Evolutionary conservation across 2,888 invertebrate species (phyloP), one percentile per base, ranked within the genome.

Genomic region (Temnothorax rugatulus): DNA sequence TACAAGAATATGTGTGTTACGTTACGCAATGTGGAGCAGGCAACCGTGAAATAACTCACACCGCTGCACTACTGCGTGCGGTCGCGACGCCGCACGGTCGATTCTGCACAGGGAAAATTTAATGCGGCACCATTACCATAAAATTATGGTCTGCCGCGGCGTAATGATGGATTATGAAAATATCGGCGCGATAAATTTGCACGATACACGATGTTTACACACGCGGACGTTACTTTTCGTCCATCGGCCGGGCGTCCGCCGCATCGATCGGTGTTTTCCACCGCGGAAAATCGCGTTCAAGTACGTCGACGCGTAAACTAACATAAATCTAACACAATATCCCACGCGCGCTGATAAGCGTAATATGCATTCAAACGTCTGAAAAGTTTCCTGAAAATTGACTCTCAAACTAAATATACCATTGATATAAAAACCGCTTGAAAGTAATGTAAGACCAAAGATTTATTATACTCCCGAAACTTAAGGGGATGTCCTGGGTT

Each of bases 91-190:
- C 77, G 59, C 50, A 52, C 59, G 69, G 68, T 66, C 83, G 79
- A 77, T 89, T 84, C 68, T 83, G 59, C 59, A 77, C 54, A 54
- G 69, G 63, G 85, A 83, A 85, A 89, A 89, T 87, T 84, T 82
- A 87, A 89, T 84, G 83, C 84, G 84, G 77, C 73, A 75, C 89
- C 83, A 89, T 87, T 89, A 85, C 85, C 87, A 89, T 86, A 82
- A 87, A 89, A 89, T 89, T 84, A 89, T 87, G 85, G 85, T 84
- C 82, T 83, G 82, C 87, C 87, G 64, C 81, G 84, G 54, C 76
- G 63, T 81, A 87, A 86, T 87, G 89, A 83, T 54, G 86, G 83
- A 84, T 88, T 88, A 86, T 82, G 84, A 88, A 88, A 88, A 88
- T 86, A 81, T 81, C 79, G 79, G 38, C 59, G 38, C 73, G 73